Base-by-base conservation (phyloP, 2,113 vertebrate genomes). In the Peromyscus californicus region DNA sequence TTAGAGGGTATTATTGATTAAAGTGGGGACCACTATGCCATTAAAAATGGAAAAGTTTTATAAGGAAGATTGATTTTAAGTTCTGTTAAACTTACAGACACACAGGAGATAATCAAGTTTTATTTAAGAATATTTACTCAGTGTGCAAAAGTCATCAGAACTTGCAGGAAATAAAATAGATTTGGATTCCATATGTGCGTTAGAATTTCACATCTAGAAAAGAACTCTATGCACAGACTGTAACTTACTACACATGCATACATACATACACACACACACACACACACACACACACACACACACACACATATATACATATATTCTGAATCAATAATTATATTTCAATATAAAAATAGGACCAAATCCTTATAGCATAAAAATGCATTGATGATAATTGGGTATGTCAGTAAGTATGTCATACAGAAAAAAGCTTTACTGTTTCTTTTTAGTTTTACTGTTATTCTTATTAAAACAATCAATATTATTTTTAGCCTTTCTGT, bases 11-110 rank as follows among this genome's bases (percentile, higher is more conserved):
- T 95, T 94, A 83, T 65, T 97, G 17, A 13, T 51, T 76, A 45
- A 70, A 82, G 42, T 70, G 12, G 15, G 22, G 67, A 82, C 51
- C 12, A 91, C n/a, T 89, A n/a, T 51, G 39, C 21, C 45, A 91
- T 61, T 95, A 67, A 90, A 90, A 89, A 91, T 75, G 59, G 92
- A 90, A 86, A 92, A 74, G 95, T n/a, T 87, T 96, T 92, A n/a
- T 85, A 97, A 85, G 33, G 16, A 72, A 84, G 29, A 95, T 36
- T 69, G 2, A 91, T 54, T 94, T 90, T 97, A 74, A 97, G 93
- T 96, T 92, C 36, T 93, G 72, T 89, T 89, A 94, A 88, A 82
- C 59, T 11, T 93, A 90, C 79, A 93, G 22, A 96, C 22, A 94
- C 54, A 88, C 6, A 51, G 51, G 67, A 92, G 48, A 80, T 86